Percentiles rank a stretch among this genome's conserved stretches.
These are phyloP conservation scores for Ptycholaimellus sp. DNA, from an alignment of 2,888 invertebrate species.

Conservation along the genomic window DNA sequence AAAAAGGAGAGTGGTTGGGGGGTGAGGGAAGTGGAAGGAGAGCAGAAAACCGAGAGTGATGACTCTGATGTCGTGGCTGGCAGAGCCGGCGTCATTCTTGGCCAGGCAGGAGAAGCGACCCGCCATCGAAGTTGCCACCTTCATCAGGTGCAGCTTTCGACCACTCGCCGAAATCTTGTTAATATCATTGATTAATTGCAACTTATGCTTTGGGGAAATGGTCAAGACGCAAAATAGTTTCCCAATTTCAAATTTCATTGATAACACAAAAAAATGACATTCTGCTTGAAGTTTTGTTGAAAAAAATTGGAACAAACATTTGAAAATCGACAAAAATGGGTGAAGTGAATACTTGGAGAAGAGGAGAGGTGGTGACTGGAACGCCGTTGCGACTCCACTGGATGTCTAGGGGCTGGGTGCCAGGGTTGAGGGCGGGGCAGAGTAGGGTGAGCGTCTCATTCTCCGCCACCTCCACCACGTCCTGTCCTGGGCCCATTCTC, in stretches of 20 bases:
- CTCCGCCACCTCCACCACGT: constrained; percentile 26
- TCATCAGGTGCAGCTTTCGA: constrained; percentile 15
- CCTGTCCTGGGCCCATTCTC: constrained; percentile 8
- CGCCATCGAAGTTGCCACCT: constrained; percentile 29
- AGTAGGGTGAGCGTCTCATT: constrained; percentile 35
- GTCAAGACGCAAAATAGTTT: neutral
- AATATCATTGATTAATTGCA: neutral
- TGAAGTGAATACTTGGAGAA: too few relatives aligned
- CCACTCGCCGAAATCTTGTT: constrained; percentile 13
- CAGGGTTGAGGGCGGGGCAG: too few relatives aligned
- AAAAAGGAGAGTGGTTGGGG: constrained; percentile 13
- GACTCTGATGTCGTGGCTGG: constrained; percentile 35
- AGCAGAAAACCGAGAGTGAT: constrained; percentile 30
- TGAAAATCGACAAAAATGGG: constrained; percentile 10
- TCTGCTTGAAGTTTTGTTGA: neutral
- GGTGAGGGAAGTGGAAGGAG: too few relatives aligned
- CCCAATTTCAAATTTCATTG: neutral
- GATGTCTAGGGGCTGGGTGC: constrained; percentile 21
- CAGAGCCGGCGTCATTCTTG: constrained; percentile 41
- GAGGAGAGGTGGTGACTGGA: constrained; percentile 11
- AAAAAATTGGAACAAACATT: neutral
- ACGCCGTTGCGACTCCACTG: constrained; percentile 15
- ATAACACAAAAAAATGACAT: constrained; percentile 6
- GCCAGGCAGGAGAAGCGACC: constrained; percentile 38
- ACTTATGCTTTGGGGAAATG: neutral